A percentile compares a stretch with the other conserved stretches of the same genome.
Conservation (phyloP, 2,113 vertebrate genomes). For the Barbus barbus region DNA sequence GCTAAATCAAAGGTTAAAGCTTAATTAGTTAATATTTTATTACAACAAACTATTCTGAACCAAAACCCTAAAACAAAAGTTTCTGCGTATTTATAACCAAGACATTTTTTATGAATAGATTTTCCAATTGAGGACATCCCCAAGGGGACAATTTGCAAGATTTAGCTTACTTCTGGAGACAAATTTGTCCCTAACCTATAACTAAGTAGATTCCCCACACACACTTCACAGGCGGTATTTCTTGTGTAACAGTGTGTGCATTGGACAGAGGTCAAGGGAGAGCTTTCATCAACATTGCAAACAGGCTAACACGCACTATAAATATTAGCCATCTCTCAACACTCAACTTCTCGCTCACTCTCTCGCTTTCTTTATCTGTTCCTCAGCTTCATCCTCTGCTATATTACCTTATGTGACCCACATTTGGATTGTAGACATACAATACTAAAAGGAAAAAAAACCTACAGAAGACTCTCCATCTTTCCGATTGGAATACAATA, state of each 20-base stretch:
- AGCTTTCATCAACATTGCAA: slow-evolving; percentile 67
- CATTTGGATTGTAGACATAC: neutral
- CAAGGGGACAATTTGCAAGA: neutral
- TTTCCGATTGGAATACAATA: neutral
- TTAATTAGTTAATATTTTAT: neutral
- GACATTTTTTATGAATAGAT: neutral
- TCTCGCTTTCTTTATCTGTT: neutral
- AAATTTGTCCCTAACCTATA: neutral
- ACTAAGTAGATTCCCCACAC: slow-evolving; percentile 28
- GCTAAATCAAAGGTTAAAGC: neutral
- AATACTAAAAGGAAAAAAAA: neutral
- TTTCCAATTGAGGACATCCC: neutral
- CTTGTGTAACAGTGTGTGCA: slow-evolving; percentile 43
- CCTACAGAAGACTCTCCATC: neutral
- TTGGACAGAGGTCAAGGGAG: slow-evolving; percentile 55
- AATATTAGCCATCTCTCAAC: slow-evolving; percentile 62
- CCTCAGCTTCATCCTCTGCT: slow-evolving; percentile 40
- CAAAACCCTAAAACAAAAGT: neutral
- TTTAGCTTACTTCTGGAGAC: neutral
- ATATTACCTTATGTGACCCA: slow-evolving; percentile 9
- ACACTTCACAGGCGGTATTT: slow-evolving; percentile 28
- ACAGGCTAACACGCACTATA: slow-evolving; percentile 68
- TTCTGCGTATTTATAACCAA: neutral
- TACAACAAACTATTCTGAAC: neutral
- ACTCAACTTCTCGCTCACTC: slow-evolving; percentile 33